Evolutionary conservation across 2,113 vertebrate species (phyloP).

Genomic region (Carassius auratus): DNA sequence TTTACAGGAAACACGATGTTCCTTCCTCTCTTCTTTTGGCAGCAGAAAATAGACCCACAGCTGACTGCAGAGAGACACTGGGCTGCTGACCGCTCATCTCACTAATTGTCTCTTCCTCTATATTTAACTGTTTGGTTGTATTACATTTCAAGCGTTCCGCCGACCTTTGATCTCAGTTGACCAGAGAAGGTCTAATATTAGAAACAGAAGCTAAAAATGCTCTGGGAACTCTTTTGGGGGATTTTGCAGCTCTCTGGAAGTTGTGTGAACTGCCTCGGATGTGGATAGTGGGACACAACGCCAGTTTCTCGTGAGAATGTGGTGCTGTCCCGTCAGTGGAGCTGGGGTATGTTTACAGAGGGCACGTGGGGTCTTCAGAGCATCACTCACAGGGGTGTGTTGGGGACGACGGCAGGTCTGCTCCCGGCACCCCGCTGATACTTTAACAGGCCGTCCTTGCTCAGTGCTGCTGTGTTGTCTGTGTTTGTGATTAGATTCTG

Average conservation of each 20-base stretch:
- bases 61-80: slow-evolving; percentile 60
- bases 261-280: slow-evolving; percentile 62
- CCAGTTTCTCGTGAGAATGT: slow-evolving; percentile 85
- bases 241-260: slow-evolving; percentile 73
- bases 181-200: slow-evolving; percentile 59
- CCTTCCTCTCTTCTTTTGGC: slow-evolving; percentile 73
- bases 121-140: slow-evolving; percentile 70
- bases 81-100: slow-evolving; percentile 63
- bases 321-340: slow-evolving; percentile 32
- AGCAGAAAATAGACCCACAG: slow-evolving; percentile 69
- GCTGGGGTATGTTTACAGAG: slow-evolving; percentile 26
- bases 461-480: slow-evolving; percentile 9
- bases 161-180: slow-evolving; percentile 60
- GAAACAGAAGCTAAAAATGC: slow-evolving; percentile 74
- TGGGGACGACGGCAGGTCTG: slow-evolving; percentile 14
- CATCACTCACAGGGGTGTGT: slow-evolving; percentile 25
- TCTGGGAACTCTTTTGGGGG: slow-evolving; percentile 77
- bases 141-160: slow-evolving; percentile 55
- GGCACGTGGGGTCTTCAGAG: slow-evolving; percentile 35
- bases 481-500: slow-evolving; percentile 39
- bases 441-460: slow-evolving; percentile 31
- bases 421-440: slow-evolving; percentile 28
- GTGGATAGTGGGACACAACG: slow-evolving; percentile 49
- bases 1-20: slow-evolving; percentile 78
- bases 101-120: slow-evolving; percentile 61